Evolutionary conservation across 1,140 invertebrate genomes (phyloP).

Genomic region (Rhagoletis pomonella): DNA sequence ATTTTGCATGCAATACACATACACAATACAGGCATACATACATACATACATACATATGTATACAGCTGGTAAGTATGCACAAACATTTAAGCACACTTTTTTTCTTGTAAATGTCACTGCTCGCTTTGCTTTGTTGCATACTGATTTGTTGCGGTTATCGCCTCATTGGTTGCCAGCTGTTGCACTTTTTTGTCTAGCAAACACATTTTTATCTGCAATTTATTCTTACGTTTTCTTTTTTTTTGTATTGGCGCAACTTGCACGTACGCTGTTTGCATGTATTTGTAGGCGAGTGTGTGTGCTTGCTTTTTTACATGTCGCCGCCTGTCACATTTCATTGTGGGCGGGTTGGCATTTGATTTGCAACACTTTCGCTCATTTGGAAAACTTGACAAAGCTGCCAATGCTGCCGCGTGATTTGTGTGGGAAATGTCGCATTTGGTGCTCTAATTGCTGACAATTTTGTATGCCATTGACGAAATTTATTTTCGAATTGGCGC

Average conservation of each 20-base stretch:
- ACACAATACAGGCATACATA: background rate
- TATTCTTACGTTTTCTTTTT: background rate
- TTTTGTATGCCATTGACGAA: background rate
- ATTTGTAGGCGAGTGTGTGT: background rate
- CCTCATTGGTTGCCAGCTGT: background rate
- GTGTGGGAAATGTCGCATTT: constrained; percentile 48
- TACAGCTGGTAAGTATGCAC: no score
- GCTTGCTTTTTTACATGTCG: background rate
- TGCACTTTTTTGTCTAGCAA: background rate
- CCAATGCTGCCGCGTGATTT: constrained; percentile 26
- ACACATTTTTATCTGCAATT: no score
- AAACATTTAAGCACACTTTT: no score
- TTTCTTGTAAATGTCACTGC: no score
- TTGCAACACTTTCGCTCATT: constrained; percentile 47
- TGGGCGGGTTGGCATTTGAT: constrained; percentile 38
- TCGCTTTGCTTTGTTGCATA: background rate
- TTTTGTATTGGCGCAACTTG: no score
- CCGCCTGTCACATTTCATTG: background rate
- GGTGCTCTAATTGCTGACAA: constrained; percentile 28
- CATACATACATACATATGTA: background rate
- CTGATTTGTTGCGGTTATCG: background rate
- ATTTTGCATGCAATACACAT: constrained; percentile 30
- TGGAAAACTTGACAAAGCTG: constrained; percentile 26
- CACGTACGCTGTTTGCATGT: background rate
- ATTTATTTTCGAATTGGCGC: no score